Conservation (phyloP, 1,140 invertebrate genomes). For the Drosophila albomicans region DNA sequence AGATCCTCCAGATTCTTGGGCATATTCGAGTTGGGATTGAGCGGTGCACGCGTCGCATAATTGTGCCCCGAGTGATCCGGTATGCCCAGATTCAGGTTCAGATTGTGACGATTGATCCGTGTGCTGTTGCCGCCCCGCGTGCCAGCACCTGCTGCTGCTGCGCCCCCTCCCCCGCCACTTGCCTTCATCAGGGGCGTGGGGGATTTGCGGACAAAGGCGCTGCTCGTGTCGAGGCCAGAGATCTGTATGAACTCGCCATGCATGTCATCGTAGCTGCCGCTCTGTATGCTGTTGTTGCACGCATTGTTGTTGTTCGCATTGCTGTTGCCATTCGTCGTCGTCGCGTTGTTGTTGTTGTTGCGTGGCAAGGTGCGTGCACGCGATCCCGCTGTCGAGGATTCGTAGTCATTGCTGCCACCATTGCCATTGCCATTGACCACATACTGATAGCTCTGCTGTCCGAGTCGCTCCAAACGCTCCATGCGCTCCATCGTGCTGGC, state of each 20-base stretch:
- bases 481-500: constrained; percentile 82
- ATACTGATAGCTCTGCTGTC: constrained; percentile 55
- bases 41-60: constrained; percentile 75
- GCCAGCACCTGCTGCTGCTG: constrained; percentile 2
- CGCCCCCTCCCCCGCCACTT: background rate
- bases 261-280: constrained; percentile 80
- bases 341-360: constrained; percentile 79
- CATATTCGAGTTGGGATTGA: constrained; percentile 85
- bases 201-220: constrained; percentile 86
- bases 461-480: constrained; percentile 55
- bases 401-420: constrained; percentile 66
- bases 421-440: constrained; percentile 53
- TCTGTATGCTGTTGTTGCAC: constrained; percentile 72
- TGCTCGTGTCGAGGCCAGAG: constrained; percentile 86
- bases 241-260: constrained; percentile 83
- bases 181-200: constrained; percentile 86
- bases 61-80: constrained; percentile 84
- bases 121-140: background rate
- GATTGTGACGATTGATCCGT: constrained; percentile 61
- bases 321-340: constrained; percentile 57
- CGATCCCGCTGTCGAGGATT: constrained; percentile 53
- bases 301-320: constrained; percentile 75
- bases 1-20: constrained; percentile 89
- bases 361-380: constrained; percentile 71
- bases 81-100: constrained; percentile 81